Base-by-base conservation (phyloP, 2,888 invertebrate species). In the Lobophora halterata region DNA sequence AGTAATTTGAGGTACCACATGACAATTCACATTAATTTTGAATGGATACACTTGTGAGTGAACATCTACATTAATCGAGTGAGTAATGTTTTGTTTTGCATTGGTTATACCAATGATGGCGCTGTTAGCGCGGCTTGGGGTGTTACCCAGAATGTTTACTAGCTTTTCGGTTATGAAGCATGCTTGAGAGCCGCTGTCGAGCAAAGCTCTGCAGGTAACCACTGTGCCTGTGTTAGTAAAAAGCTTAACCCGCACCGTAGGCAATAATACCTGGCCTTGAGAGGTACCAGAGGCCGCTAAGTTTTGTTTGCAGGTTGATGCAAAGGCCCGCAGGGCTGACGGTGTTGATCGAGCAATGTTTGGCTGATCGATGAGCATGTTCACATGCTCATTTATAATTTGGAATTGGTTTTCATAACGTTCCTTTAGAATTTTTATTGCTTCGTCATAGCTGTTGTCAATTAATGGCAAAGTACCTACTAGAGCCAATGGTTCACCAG, bases 1-100 rank as follows among this genome's bases (percentile, higher is more conserved):
- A 18, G 17, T 32, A 12, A 29, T 36, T 17, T 32, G 19, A 5
- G 17, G 17, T 5, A 26, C 26, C 20, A 32, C 32, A 33, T 17
- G 24, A 24, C 19, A 24, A 6, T 10, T 28, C 18, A 18, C 10
- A 18, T 16, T 28, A 1, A 18, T 2, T 18, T 28, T 28, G 19
- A 13, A 7, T 7, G 20, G 24, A 8, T 24, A 12, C 3, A 24
- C 24, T 12, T 12, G 24, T n/a, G 24, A 24, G 6, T 24, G 12
- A n/a, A 24, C 24, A n/a, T 24, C 24, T 12, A 24, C 12, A 12
- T 24, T 9, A 2, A 11, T 24, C 7, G 24, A 24, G 24, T 24
- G 24, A 12, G 24, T 24, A 8, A 24, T 24, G 5, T 5, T 24
- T 5, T 24, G 24, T 6, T 24, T 3, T 12, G 24, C 24, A 12